Conservation (phyloP, 1,140 invertebrate genomes). For the Popillia japonica region DNA sequence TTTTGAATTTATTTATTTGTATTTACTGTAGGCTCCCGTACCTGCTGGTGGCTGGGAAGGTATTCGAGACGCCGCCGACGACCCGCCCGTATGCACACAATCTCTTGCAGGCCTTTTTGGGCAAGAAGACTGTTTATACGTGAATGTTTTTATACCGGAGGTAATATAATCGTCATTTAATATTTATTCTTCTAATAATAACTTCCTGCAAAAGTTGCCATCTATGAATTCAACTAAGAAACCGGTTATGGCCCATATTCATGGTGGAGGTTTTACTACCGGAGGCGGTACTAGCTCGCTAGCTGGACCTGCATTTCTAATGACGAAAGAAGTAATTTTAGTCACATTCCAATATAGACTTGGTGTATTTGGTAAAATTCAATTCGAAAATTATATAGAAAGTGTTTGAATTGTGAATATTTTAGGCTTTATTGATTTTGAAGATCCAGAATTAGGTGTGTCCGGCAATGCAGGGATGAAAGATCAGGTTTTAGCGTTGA, state of each 20-base stretch:
- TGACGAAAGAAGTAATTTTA: constrained; percentile 65
- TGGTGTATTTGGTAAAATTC: constrained; percentile 49
- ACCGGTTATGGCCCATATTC: too few species aligned
- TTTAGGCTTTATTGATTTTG: constrained; percentile 51
- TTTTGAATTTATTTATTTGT: too few species aligned
- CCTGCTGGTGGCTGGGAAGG: too few species aligned
- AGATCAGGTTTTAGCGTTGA: constrained; percentile 66
- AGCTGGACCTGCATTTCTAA: not conserved
- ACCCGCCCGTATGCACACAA: too few species aligned
- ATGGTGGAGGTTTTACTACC: too few species aligned
- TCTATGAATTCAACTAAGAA: too few species aligned
- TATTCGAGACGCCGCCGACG: too few species aligned
- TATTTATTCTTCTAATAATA: too few species aligned
- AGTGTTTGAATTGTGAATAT: not conserved
- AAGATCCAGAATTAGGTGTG: constrained; percentile 58
- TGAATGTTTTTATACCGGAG: constrained; percentile 80
- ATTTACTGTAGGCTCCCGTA: constrained; percentile 63
- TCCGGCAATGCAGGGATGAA: constrained; percentile 70
- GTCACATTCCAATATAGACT: constrained; percentile 63
- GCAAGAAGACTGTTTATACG: constrained; percentile 80
- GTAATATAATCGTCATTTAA: constrained; percentile 44
- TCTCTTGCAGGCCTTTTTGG: too few species aligned
- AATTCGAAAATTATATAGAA: too few species aligned
- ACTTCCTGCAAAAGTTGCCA: too few species aligned
- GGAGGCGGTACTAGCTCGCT: too few species aligned